Evolutionary conservation across 2,888 invertebrate species (phyloP).

Genomic region (Heterodera filipjevi): DNA sequence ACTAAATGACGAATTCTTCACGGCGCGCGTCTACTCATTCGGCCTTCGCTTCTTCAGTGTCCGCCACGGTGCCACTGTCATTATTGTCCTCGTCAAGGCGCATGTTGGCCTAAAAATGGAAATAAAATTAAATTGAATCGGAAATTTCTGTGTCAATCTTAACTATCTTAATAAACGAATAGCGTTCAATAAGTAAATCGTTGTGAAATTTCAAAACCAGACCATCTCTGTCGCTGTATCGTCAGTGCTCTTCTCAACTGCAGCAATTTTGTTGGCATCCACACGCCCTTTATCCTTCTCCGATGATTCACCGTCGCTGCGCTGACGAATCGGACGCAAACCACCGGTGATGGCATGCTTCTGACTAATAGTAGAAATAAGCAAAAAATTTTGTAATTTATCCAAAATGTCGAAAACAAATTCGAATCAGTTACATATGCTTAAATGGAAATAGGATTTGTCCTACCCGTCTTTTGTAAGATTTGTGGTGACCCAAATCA

Average conservation of each 20-base stretch:
- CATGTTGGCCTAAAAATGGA: background rate
- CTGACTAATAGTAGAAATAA: background rate
- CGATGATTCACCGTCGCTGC: background rate
- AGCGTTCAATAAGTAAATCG: too few species aligned
- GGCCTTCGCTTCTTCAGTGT: background rate
- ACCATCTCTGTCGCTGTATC: background rate
- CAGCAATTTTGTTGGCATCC: background rate
- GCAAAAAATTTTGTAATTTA: background rate
- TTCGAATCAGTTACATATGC: too few species aligned
- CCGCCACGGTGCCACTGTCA: background rate
- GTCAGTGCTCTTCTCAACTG: background rate
- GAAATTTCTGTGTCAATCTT: too few species aligned
- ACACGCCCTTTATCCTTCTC: background rate
- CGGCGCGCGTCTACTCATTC: background rate
- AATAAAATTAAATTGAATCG: too few species aligned
- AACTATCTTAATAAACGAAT: too few species aligned
- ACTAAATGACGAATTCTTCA: too few species aligned
- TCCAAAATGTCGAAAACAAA: too few species aligned
- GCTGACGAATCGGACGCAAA: background rate
- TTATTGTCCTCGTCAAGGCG: background rate
- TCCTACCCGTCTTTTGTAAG: too few species aligned
- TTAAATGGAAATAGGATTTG: too few species aligned
- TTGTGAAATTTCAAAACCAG: background rate
- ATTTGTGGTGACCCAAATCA: too few species aligned
- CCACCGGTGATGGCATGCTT: background rate